These are phyloP conservation scores for Diabrotica virgifera DNA, from an alignment of 1,140 invertebrate genomes.

Conservation along the genomic window DNA sequence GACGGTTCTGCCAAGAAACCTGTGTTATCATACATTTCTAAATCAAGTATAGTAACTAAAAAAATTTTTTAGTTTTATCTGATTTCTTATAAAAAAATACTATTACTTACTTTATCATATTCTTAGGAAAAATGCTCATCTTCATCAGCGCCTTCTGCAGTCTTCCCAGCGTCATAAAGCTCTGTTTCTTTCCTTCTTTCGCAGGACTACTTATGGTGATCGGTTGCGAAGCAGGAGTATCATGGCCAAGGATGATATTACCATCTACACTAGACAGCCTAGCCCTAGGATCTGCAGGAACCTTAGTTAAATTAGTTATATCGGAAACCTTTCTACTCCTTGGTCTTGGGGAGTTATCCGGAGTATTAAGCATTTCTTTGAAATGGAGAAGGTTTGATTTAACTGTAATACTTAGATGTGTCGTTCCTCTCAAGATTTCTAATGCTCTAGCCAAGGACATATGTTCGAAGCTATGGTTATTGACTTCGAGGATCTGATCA, in stretches of 20 bases:
- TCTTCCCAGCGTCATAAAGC: conserved; percentile 82
- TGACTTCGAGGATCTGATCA: conserved; percentile 97
- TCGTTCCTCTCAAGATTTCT: conserved; percentile 89
- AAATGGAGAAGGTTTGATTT: conserved; percentile 91
- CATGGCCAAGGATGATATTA: conserved; percentile 45
- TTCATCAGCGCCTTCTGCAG: conserved; percentile 87
- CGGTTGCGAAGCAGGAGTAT: conserved; percentile 45
- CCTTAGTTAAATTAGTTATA: conserved; percentile 57
- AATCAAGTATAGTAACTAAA: too few species aligned
- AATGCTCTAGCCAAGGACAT: conserved; percentile 86
- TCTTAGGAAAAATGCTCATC: conserved; percentile 88
- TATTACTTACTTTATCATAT: conserved; percentile 64
- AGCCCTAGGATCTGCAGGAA: conserved; percentile 64
- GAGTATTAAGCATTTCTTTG: conserved; percentile 81
- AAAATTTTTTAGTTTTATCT: too few species aligned
- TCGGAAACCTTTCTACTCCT: conserved; percentile 57
- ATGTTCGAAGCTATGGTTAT: conserved; percentile 93
- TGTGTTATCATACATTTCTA: too few species aligned
- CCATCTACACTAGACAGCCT: conserved; percentile 62
- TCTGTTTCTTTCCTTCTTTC: conserved; percentile 53
- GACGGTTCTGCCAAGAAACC: too few species aligned
- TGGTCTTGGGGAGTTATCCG: conserved; percentile 76
- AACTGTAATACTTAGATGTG: conserved; percentile 93
- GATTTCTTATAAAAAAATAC: too few species aligned
- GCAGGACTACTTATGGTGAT: conserved; percentile 47